Evolutionary conservation across 2,113 vertebrate genomes (phyloP), one percentile per base, ranked within the genome.

Genomic region (Halichoerus grypus): DNA sequence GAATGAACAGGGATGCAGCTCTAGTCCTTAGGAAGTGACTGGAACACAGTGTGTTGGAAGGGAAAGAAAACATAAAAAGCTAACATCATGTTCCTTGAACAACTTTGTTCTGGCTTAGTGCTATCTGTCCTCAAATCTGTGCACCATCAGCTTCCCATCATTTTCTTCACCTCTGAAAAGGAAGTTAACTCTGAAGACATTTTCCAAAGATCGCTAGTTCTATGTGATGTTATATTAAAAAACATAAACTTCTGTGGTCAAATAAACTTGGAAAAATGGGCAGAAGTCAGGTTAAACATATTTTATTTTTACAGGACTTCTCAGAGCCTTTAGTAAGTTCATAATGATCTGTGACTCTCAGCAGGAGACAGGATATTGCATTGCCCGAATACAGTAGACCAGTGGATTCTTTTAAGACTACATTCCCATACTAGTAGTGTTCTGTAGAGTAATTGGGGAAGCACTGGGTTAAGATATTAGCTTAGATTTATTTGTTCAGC

Each of bases 401-500:
- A 31, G 49, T 1, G 22, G 26, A 82, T 21, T 67, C 61, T 22
- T 80, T 96, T 67, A 55, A 89, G 16, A 51, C 13, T 53, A 1
- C 72, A 28, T 59, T 84, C 21, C 24, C 28, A 92, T 42, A 69
- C 22, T 76, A 63, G 15, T 76, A 51, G 7, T 46, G 31, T 81
- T 93, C 14, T 85, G 3, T 12, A 91, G 13, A 85, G 46, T 85
- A 95, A 63, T 7, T 89, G 59, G 39, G 3, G 4, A 69, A 77
- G 85, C 26, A 14, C 19, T 77, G 26, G 1, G 46, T 95, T 63
- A 77, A 77, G 46, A 49, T 22, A 87, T 92, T 53, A 72, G n/a
- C n/a, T 67, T 82, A 88, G 46, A 69, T 87, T 63, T 85, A 49
- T 89, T 92, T 53, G 10, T 87, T 92, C 33, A 85, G 72, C 26